Base-by-base conservation (phyloP, 2,113 vertebrate species). In the Austrofundulus limnaeus region DNA sequence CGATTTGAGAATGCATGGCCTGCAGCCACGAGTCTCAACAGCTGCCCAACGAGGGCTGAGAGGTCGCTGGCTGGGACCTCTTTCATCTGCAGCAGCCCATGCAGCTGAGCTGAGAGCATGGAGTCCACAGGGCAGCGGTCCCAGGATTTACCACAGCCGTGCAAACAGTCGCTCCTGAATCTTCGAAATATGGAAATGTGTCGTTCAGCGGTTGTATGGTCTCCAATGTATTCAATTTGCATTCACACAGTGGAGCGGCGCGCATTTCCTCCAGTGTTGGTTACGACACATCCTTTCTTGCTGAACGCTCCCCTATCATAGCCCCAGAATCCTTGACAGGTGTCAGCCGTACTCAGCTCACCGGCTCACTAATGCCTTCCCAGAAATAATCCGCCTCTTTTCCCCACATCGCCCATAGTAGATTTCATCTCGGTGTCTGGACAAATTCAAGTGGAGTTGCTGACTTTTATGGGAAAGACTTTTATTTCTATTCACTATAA, bases 241-340 rank as follows among this genome's bases (percentile, higher is more conserved):
- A 59, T 70, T 61, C 70, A 53, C 65, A 72, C 49, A 61, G 46
- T 45, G 62, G 54, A 71, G 48, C 56, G 61, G 51, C 58, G 51
- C 72, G 61, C 42, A 41, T 70, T 80, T 77, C 75, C 80, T 80
- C 69, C 57, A 63, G 71, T 86, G 75, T 85, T 85, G 48, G 59
- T 87, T 83, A 84, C 76, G 63, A 75, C 72, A 38, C 72, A 60
- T 77, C 61, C 66, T 88, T 86, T 81, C 75, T 87, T 83, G 76
- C 80, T 86, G 81, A 88, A 83, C 25, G 74, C 75, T 78, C 86
- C 81, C 79, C 80, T 75, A 61, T 86, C 81, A 82, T 56, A 78
- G 78, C 80, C 86, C 85, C 82, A 87, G 83, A 84, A 86, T 80
- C 82, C 84, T 80, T 87, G 85, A 91, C 88, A 91, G 88, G 85